Conservation (phyloP, 2,888 invertebrate genomes). For the Hemithea aestivaria region DNA sequence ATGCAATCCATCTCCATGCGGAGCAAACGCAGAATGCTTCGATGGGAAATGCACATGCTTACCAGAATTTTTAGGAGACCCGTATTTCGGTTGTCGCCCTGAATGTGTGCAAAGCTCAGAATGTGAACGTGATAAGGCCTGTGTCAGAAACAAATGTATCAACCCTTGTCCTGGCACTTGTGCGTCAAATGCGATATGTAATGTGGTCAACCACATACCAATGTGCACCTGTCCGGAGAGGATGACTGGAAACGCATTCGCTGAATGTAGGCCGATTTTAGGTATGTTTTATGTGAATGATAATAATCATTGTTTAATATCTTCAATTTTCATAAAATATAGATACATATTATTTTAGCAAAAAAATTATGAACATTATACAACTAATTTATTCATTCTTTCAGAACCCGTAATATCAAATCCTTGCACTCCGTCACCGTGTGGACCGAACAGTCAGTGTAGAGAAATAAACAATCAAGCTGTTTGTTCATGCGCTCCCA, state of each 20-base stretch:
- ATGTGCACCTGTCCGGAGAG: slow-evolving; percentile 81
- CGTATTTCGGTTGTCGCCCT: slow-evolving; percentile 86
- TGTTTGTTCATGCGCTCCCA: slow-evolving; percentile 83
- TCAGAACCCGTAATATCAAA: slow-evolving; percentile 74
- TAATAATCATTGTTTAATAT: too few relatives aligned
- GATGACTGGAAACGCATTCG: slow-evolving; percentile 85
- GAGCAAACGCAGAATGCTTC: slow-evolving; percentile 84
- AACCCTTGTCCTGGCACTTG: slow-evolving; percentile 91
- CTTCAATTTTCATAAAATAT: too few relatives aligned
- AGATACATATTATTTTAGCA: too few relatives aligned
- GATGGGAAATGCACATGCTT: slow-evolving; percentile 85
- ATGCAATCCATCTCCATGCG: slow-evolving; percentile 83
- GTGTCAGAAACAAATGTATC: slow-evolving; percentile 85
- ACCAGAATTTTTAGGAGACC: slow-evolving; percentile 87
- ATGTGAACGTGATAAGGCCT: slow-evolving; percentile 84
- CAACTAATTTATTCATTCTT: slow-evolving; percentile 24
- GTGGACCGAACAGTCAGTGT: slow-evolving; percentile 82
- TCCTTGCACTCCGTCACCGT: slow-evolving; percentile 82
- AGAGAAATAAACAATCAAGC: slow-evolving; percentile 82
- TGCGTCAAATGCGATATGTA: slow-evolving; percentile 85
- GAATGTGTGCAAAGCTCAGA: slow-evolving; percentile 88
- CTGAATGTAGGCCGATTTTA: slow-evolving; percentile 77
- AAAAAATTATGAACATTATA: too few relatives aligned
- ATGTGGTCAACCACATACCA: slow-evolving; percentile 82
- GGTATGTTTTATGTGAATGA: slow-evolving; percentile 62